These are phyloP conservation scores for Sitta carolinensis DNA, from an alignment of 2,797 vertebrate species.

Conservation along the genomic window DNA sequence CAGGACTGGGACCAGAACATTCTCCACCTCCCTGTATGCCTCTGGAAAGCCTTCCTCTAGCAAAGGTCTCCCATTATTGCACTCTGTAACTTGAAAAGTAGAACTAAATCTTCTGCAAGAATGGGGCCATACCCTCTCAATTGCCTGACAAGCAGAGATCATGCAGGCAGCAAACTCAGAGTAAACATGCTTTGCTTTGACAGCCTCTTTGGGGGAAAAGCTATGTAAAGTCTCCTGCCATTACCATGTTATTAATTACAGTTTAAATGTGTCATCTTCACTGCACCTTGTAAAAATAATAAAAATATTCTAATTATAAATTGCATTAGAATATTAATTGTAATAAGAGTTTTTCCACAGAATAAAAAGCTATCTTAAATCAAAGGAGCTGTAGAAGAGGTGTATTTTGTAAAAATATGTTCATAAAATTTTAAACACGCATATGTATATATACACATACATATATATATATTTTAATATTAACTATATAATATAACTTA, in stretches of 20 bases:
- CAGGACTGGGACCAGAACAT: neutral
- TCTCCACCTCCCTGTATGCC: neutral
- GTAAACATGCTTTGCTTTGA: neutral
- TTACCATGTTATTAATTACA: neutral
- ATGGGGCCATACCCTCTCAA: neutral
- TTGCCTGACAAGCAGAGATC: neutral
- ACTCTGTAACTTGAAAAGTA: neutral
- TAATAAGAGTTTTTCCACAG: neutral
- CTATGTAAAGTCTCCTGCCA: neutral
- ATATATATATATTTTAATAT: neutral
- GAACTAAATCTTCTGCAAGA: neutral
- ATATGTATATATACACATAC: neutral
- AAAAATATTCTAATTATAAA: neutral
- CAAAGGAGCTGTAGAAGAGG: neutral
- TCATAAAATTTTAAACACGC: neutral
- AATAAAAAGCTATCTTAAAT: neutral
- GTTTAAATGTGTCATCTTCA: neutral
- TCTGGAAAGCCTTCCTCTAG: slow-evolving; percentile 42
- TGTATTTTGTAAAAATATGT: neutral
- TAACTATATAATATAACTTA: neutral
- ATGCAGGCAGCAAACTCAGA: neutral
- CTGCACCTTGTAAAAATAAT: neutral
- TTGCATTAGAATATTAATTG: neutral
- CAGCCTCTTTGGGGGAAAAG: neutral
- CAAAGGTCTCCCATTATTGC: neutral